Evolutionary conservation across 2,113 vertebrate species (phyloP).

Genomic region (Nerophis ophidion): DNA sequence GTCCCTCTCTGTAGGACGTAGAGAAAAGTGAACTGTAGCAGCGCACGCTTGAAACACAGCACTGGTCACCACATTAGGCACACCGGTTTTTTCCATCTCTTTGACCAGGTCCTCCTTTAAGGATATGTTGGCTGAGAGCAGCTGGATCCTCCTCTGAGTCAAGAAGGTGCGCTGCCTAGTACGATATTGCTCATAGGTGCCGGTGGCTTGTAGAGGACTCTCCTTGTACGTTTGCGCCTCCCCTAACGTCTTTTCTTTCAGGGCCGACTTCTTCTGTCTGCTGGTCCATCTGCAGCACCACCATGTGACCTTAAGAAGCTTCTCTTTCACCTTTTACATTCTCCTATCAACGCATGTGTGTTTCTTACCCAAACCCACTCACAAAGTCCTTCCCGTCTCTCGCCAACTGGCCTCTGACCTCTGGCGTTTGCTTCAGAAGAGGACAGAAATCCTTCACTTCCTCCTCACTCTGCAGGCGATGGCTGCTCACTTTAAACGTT

Average conservation of each 20-base stretch:
- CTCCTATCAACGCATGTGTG: too few relatives aligned
- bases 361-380: slow-evolving; percentile 2
- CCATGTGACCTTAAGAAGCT: too few relatives aligned
- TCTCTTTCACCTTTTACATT: too few relatives aligned
- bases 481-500: slow-evolving; percentile 77
- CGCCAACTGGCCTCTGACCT: slow-evolving; percentile 42
- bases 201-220: slow-evolving; percentile 13
- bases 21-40: neutral
- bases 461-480: slow-evolving; percentile 75
- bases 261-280: slow-evolving; percentile 36
- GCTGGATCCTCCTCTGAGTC: slow-evolving; percentile 75
- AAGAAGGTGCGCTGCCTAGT: slow-evolving; percentile 63
- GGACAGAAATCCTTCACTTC: slow-evolving; percentile 81
- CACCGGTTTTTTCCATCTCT: slow-evolving; percentile 82
- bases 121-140: slow-evolving; percentile 79
- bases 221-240: slow-evolving; percentile 2
- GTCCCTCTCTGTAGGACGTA: slow-evolving; percentile 28
- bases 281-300: slow-evolving; percentile 69
- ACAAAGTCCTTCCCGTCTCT: slow-evolving; percentile 31
- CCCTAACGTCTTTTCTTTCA: slow-evolving; percentile 22
- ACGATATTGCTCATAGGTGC: slow-evolving; percentile 33
- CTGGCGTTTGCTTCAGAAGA: slow-evolving; percentile 62
- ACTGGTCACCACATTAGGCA: neutral
- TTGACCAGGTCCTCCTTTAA: slow-evolving; percentile 86
- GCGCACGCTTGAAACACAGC: neutral